Base-by-base conservation (phyloP, 2,797 vertebrate species). In the Cygnus olor region DNA sequence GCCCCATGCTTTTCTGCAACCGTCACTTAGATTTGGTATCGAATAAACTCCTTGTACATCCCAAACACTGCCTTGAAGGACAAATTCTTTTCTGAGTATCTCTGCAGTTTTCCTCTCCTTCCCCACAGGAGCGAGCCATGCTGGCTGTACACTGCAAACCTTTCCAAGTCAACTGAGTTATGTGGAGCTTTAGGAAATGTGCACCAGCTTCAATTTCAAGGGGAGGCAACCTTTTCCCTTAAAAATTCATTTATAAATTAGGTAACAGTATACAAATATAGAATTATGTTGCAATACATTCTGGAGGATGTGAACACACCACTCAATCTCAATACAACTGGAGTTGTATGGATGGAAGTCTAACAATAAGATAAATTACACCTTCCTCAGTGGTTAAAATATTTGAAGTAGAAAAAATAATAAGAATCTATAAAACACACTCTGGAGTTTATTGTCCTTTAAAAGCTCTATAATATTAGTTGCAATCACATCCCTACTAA, bases 401-500 rank as follows among this genome's bases (percentile, higher is more conserved):
- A 93, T 42, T 71, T 89, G 72, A 74, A 80, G 64, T 28, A 89
- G 65, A 66, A 94, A 92, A 77, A 93, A 86, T 17, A 80, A 84
- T 40, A 85, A 64, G 90, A 96, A 95, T 93, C 94, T 88, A 90
- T 90, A 94, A 88, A 86, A 80, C 22, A 34, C 34, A 42, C 57
- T 65, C 49, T 79, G 54, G 51, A 94, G 95, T 95, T 96, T 95
- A 96, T 74, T 92, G 72, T 87, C 72, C 58, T 92, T 95, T 95
- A 89, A 90, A 94, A 95, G 89, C 82, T 64, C 69, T 91, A 78
- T 78, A 92, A 58, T 85, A 93, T 76, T 85, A 83, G 56, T 56
- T 88, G 88, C 86, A 89, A 92, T 95, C 86, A 84, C 85, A 88
- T 94, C 82, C 84, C 73, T 88, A 66, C 81, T 92, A 96, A 96